Percentiles rank a stretch among this genome's conserved stretches.
Evolutionary conservation across 1,140 invertebrate species (phyloP).

Genomic region (Arctopsyche grandis): DNA sequence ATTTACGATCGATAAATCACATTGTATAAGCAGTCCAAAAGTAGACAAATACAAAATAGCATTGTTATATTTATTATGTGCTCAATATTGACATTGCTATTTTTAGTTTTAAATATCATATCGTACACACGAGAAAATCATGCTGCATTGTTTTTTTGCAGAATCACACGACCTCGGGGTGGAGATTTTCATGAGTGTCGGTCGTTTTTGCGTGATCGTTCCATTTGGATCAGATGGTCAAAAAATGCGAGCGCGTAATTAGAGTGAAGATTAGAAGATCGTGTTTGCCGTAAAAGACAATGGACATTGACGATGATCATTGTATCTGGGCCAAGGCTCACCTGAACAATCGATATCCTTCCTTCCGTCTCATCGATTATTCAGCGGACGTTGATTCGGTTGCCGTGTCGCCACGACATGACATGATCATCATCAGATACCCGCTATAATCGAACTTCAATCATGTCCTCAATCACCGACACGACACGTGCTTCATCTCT

Average conservation of each 20-base stretch:
- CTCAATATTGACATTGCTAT: too few relatives aligned
- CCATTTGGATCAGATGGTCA: constrained; percentile 8
- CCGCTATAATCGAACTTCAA: not conserved
- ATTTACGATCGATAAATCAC: too few relatives aligned
- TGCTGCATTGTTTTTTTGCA: too few relatives aligned
- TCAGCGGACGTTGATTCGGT: not conserved
- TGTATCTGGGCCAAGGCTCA: constrained; percentile 8
- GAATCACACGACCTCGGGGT: too few relatives aligned
- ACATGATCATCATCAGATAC: not conserved
- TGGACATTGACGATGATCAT: constrained; percentile 1
- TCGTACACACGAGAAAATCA: too few relatives aligned
- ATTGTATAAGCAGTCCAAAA: too few relatives aligned
- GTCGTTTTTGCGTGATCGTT: constrained; percentile 10
- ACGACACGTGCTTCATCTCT: too few relatives aligned
- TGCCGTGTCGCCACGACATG: not conserved
- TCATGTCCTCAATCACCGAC: too few relatives aligned
- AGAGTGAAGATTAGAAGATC: constrained; percentile 5
- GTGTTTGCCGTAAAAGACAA: not conserved
- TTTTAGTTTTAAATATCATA: too few relatives aligned
- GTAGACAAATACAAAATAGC: too few relatives aligned
- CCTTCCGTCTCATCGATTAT: not conserved
- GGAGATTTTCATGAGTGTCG: not conserved
- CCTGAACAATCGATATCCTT: constrained; percentile 3
- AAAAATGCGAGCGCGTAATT: not conserved
- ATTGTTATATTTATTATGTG: too few relatives aligned